Evolutionary conservation across 2,797 vertebrate genomes (phyloP).

Genomic region (Sebastes iracundus): DNA sequence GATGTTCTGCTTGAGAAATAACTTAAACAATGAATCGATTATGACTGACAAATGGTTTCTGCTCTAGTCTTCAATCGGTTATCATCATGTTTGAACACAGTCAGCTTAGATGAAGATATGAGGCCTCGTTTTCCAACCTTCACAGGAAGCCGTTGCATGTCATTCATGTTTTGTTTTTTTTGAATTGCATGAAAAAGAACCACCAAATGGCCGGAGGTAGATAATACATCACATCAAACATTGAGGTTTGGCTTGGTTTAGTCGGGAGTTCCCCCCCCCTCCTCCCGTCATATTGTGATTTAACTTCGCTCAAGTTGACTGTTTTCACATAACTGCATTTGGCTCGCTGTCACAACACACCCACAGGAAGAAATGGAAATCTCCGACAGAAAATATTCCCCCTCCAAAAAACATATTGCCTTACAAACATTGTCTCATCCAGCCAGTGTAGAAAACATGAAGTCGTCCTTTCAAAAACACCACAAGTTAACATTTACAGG

Average conservation of each 20-base stretch:
- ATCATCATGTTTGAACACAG: background rate
- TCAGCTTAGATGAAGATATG: background rate
- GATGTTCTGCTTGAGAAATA: background rate
- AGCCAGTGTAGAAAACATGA: background rate
- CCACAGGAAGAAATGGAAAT: slow-evolving; percentile 8
- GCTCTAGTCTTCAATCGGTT: background rate
- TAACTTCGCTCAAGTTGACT: background rate
- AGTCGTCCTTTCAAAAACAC: background rate
- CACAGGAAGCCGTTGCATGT: background rate
- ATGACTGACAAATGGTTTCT: background rate
- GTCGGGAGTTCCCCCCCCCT: background rate
- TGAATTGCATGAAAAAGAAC: background rate
- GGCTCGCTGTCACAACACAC: slow-evolving; percentile 16
- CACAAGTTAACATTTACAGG: background rate
- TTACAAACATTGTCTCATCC: background rate
- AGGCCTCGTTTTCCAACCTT: background rate
- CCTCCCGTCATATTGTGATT: background rate
- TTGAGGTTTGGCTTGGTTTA: background rate
- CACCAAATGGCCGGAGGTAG: background rate
- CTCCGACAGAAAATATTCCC: slow-evolving; percentile 5
- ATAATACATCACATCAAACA: slow-evolving; percentile 7
- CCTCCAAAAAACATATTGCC: background rate
- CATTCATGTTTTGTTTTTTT: background rate
- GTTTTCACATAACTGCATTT: slow-evolving; percentile 11
- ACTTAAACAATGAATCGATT: background rate